Percentiles rank a stretch among this genome's conserved stretches.
Conservation (phyloP, 2,797 vertebrate species). For the Thripadectes ignobilis region DNA sequence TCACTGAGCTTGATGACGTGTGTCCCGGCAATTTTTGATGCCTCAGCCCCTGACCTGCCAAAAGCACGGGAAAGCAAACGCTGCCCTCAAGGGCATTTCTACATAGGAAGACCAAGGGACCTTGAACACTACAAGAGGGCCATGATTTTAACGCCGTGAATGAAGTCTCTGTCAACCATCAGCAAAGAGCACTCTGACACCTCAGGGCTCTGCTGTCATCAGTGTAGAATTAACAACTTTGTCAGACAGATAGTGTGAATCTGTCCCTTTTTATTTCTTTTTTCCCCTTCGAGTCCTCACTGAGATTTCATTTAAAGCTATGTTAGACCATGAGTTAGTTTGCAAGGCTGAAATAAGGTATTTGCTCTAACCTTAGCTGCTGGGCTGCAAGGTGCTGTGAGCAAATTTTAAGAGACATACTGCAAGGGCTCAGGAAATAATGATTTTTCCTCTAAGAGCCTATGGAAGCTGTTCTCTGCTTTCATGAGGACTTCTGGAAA, state of each 20-base stretch:
- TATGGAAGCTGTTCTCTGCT: not conserved
- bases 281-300: not conserved
- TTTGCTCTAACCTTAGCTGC: not conserved
- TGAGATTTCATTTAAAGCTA: slow-evolving; percentile 9
- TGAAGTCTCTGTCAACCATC: not conserved
- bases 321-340: not conserved
- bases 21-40: not conserved
- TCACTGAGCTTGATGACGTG: not conserved
- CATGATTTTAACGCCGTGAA: not conserved
- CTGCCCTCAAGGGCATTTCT: not conserved
- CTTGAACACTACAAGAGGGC: not conserved
- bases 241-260: not conserved
- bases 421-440: not conserved
- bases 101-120: not conserved
- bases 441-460: not conserved
- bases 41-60: slow-evolving; percentile 1
- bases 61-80: not conserved
- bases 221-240: not conserved
- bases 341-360: not conserved
- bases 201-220: not conserved
- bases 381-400: not conserved
- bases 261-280: not conserved
- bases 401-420: not conserved
- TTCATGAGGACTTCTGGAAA: not conserved
- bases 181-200: slow-evolving; percentile 3